Base-by-base conservation (phyloP, 2,797 vertebrate genomes). In the Hippopotamyrus pictus region DNA sequence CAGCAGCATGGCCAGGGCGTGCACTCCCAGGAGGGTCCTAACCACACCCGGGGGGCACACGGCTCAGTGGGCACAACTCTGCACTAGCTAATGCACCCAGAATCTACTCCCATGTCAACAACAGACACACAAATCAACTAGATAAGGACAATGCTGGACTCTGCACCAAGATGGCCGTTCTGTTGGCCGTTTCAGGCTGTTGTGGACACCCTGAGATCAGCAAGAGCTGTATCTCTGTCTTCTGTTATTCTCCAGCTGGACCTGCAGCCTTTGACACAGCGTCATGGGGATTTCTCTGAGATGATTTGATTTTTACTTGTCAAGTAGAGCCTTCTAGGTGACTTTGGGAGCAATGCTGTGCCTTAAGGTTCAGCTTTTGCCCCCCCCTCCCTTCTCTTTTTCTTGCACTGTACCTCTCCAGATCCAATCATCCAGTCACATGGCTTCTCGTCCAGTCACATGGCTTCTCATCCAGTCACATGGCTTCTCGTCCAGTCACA, bases 1-100 rank as follows among this genome's bases (percentile, higher is more conserved):
- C 88, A 99, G 93, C 57, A 99, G 94, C 5, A 86, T 90, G 76
- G 98, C 96, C 91, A 99, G 94, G 84, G 96, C 96, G 90, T 97
- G 96, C 88, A 98, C 97, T 0, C 97, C 97, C 0, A 92, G 93
- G 1, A 97, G 94, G 17, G 96, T 95, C 89, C 98, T 99, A 85
- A 76, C 0, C 5, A n/a, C 14, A 91, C 1, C 76, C 76, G 88
- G 5, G 83, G 6, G 37, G 73, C 3, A n/a, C 73, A 79, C 17
- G 5, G 7, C 6, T 79, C 73, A 44, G 17, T 44, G 17, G 37
- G 17, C 19, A 41, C 19, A 19, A 44, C 41, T 46, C 17, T 3
- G 2, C 37, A 19, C 73, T n/a, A 79, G 73, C 73, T 44, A 79
- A 79, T 44, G 41, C 5, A n/a, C 17, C 33, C 14, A 79, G 37